A percentile compares a stretch with the other conserved stretches of the same genome.
Evolutionary conservation across 2,888 invertebrate genomes (phyloP).

Genomic region (Anoncus sp.): DNA sequence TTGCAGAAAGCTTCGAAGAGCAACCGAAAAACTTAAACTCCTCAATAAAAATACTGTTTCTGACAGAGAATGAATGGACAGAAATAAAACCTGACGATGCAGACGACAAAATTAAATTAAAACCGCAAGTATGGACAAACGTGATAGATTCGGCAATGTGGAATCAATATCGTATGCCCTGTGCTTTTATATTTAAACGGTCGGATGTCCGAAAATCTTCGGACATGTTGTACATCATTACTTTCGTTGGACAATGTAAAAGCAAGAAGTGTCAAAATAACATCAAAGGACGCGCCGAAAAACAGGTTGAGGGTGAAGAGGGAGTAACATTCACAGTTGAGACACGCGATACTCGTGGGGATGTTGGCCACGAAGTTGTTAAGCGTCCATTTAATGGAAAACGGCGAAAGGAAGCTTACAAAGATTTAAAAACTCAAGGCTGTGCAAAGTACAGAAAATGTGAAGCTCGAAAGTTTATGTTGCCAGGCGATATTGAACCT

Average conservation of each 20-base stretch:
- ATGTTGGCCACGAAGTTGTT: constrained; percentile 46
- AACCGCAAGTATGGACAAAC: constrained; percentile 41
- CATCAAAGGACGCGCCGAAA: constrained; percentile 15
- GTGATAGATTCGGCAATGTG: constrained; percentile 41
- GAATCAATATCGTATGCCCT: not conserved
- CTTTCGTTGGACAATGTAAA: constrained; percentile 35
- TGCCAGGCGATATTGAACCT: constrained; percentile 50
- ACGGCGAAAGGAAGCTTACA: constrained; percentile 26
- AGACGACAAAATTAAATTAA: not conserved
- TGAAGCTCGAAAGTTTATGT: constrained; percentile 46
- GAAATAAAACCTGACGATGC: not conserved
- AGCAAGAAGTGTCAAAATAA: constrained; percentile 32
- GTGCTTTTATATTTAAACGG: not conserved
- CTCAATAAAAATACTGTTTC: not conserved
- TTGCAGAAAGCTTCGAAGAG: too few species aligned
- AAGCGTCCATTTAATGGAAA: constrained; percentile 54
- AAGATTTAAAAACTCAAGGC: constrained; percentile 51
- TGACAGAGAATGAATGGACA: constrained; percentile 5
- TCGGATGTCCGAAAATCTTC: too few species aligned
- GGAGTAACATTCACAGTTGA: constrained; percentile 26
- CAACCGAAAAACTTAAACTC: not conserved
- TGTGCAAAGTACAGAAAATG: constrained; percentile 41
- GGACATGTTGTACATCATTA: constrained; percentile 3
- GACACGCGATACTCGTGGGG: constrained; percentile 31
- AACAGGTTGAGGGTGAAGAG: not conserved